A percentile compares a stretch with the other conserved stretches of the same genome.
These are phyloP conservation scores for Melanaphis sacchari DNA, from an alignment of 1,140 invertebrate species.

Conservation along the genomic window DNA sequence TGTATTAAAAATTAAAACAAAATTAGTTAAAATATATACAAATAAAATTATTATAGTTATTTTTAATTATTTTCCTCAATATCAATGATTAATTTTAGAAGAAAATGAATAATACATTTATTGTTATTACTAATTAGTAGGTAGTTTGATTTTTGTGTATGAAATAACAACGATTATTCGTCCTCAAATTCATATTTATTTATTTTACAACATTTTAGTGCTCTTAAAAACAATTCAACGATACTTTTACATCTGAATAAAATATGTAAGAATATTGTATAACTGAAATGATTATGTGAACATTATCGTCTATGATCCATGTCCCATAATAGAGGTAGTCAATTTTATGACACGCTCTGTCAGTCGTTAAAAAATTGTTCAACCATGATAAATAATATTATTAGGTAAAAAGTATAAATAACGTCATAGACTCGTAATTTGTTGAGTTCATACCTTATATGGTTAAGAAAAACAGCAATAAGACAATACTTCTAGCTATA, in stretches of 20 bases:
- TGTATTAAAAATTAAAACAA: no score
- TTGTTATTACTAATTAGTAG: no score
- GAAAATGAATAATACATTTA: not conserved
- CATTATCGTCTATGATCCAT: not conserved
- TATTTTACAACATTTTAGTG: not conserved
- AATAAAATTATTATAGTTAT: no score
- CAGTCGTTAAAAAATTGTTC: not conserved
- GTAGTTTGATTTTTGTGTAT: not conserved
- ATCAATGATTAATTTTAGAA: no score
- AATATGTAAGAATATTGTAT: not conserved
- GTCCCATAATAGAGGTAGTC: not conserved
- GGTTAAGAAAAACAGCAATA: not conserved
- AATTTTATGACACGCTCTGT: not conserved
- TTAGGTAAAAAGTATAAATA: not conserved
- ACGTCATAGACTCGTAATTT: not conserved
- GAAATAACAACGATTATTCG: not conserved
- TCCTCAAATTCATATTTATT: not conserved
- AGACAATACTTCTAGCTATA: not conserved
- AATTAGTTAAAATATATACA: no score
- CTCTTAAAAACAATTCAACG: not conserved
- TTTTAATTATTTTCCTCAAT: no score
- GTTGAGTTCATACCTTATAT: not conserved
- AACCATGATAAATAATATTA: conserved; percentile 1
- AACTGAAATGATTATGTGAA: not conserved
- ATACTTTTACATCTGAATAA: not conserved